phyloP scores from a whole-genome alignment of 2,113 vertebrate species.

The Falco punctatus region DNA sequence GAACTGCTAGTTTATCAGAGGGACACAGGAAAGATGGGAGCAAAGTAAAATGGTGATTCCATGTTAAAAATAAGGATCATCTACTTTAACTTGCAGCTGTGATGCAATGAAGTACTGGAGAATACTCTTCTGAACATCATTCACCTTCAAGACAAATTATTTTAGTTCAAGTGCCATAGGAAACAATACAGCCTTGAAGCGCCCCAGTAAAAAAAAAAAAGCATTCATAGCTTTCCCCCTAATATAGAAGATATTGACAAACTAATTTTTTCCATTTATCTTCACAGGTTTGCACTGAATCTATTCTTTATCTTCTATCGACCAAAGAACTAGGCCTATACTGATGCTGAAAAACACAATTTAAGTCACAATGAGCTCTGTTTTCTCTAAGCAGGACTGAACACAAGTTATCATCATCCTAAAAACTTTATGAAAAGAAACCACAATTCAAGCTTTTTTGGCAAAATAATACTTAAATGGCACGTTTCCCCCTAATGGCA shows the following conservation, averaged over 20 bases:
- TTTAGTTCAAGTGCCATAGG: neutral
- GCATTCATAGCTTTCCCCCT: neutral
- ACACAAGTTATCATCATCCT: neutral
- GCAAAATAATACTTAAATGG: neutral
- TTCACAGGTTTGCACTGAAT: neutral
- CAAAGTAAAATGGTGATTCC: neutral
- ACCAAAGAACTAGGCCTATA: neutral
- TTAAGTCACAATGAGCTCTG: neutral
- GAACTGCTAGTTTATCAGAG: neutral
- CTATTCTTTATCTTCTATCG: neutral
- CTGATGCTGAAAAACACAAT: neutral
- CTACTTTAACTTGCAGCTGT: neutral
- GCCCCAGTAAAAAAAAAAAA: neutral
- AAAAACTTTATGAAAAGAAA: neutral
- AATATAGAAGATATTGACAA: neutral
- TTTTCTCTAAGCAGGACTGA: no score
- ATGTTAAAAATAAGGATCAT: neutral
- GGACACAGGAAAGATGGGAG: neutral
- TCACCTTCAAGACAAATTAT: neutral
- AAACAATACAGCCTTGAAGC: neutral
- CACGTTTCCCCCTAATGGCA: neutral
- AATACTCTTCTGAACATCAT: neutral
- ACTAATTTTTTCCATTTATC: neutral
- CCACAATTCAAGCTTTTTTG: neutral
- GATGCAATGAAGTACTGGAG: neutral